phyloP scores from a whole-genome alignment of 2,888 invertebrate genomes.

The Helleia helle region DNA sequence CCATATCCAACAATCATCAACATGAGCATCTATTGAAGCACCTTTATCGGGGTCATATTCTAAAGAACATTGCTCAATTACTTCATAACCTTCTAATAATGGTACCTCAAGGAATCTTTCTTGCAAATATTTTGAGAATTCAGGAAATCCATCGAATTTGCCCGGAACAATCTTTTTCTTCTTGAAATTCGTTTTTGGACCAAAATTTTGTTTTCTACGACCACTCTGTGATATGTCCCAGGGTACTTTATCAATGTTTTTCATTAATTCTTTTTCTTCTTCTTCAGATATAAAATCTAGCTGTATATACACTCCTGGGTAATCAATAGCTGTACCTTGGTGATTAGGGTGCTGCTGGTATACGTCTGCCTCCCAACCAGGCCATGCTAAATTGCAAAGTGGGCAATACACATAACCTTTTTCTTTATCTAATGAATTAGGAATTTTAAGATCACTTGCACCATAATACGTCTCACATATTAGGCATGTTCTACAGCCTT shows the following conservation, averaged over 20 bases:
- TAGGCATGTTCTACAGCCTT: conserved; percentile 92
- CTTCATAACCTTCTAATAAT: conserved; percentile 80
- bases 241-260: conserved; percentile 82
- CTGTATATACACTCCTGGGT: conserved; percentile 80
- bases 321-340: conserved; percentile 71
- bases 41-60: conserved; percentile 92
- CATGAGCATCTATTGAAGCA: conserved; percentile 97
- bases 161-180: conserved; percentile 86
- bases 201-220: conserved; percentile 96
- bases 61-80: conserved; percentile 96
- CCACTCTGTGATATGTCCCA: conserved; percentile 98
- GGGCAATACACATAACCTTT: conserved; percentile 84
- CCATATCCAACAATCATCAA: conserved; percentile 99
- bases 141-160: conserved; percentile 90
- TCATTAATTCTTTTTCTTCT: conserved; percentile 80
- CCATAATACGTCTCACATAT: conserved; percentile 83
- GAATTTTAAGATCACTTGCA: conserved; percentile 45
- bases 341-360: conserved; percentile 81
- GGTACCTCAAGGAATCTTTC: conserved; percentile 77
- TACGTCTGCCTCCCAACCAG: conserved; percentile 78
- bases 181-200: conserved; percentile 99
- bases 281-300: conserved; percentile 80
- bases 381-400: conserved; percentile 82
- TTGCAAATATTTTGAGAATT: conserved; percentile 84
- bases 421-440: conserved; percentile 57